Conservation (phyloP, 2,113 vertebrate species). For the Scolopax mira region DNA sequence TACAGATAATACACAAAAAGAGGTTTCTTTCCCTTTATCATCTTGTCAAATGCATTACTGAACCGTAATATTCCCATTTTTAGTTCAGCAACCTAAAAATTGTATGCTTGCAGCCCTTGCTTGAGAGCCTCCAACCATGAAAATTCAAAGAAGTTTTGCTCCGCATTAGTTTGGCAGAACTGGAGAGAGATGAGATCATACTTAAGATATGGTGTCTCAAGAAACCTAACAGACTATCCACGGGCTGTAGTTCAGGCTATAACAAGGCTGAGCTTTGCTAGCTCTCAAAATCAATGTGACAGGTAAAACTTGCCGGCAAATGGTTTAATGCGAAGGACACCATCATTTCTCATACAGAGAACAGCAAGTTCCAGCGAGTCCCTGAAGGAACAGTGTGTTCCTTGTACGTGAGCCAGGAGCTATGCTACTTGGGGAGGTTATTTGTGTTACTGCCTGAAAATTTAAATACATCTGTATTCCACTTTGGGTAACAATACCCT, state of each 20-base stretch:
- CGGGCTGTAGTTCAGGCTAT: background rate
- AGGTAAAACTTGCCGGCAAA: background rate
- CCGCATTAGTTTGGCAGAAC: background rate
- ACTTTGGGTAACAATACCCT: background rate
- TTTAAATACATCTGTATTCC: background rate
- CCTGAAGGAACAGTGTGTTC: background rate
- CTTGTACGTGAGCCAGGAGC: background rate
- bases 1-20: background rate
- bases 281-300: background rate
- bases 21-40: background rate
- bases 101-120: background rate
- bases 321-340: background rate
- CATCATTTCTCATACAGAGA: background rate
- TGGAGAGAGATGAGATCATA: background rate
- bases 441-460: constrained; percentile 13
- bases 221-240: background rate
- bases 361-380: background rate
- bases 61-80: background rate
- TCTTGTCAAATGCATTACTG: background rate
- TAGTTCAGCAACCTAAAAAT: background rate
- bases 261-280: background rate
- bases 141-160: background rate
- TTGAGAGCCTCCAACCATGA: background rate
- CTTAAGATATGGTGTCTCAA: background rate
- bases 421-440: background rate